These are phyloP conservation scores for Coreius guichenoti DNA, from an alignment of 2,797 vertebrate genomes.

Conservation along the genomic window DNA sequence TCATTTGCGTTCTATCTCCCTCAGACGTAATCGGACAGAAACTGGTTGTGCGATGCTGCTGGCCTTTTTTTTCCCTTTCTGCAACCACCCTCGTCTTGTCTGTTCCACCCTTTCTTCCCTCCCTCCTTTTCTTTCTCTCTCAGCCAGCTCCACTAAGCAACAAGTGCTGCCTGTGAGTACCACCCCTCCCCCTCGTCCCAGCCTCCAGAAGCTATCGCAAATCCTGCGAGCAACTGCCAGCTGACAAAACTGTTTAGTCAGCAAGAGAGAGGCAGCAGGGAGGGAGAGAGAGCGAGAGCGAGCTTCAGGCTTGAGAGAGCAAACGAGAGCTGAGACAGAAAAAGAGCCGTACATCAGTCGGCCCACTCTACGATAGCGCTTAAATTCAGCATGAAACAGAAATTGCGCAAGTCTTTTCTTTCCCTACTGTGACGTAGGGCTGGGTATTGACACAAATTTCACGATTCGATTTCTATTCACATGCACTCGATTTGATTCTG, in stretches of 20 bases:
- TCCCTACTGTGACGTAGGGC: background rate
- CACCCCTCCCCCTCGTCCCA: constrained; percentile 66
- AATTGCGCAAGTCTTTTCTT: background rate
- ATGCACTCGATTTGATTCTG: no score
- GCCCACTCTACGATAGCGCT: constrained; percentile 34
- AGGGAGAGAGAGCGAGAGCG: constrained; percentile 7
- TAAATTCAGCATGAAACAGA: constrained; percentile 1
- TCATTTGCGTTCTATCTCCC: constrained; percentile 14
- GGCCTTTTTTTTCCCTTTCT: constrained; percentile 39
- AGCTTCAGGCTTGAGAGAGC: constrained; percentile 44
- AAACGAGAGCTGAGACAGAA: constrained; percentile 38
- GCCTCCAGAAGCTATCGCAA: constrained; percentile 78
- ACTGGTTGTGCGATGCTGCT: constrained; percentile 64
- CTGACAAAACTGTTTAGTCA: constrained; percentile 87
- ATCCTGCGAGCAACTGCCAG: constrained; percentile 77
- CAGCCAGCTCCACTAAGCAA: constrained; percentile 64
- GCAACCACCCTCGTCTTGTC: constrained; percentile 63
- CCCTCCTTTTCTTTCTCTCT: constrained; percentile 39
- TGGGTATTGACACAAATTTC: no score
- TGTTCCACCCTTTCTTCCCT: constrained; percentile 23
- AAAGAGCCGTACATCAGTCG: constrained; percentile 51
- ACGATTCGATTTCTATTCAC: no score
- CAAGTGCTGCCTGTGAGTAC: constrained; percentile 66
- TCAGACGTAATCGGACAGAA: constrained; percentile 36
- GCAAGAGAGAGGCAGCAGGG: constrained; percentile 69